phyloP scores from a whole-genome alignment of 2,888 invertebrate genomes.

The Callinectes sapidus region DNA sequence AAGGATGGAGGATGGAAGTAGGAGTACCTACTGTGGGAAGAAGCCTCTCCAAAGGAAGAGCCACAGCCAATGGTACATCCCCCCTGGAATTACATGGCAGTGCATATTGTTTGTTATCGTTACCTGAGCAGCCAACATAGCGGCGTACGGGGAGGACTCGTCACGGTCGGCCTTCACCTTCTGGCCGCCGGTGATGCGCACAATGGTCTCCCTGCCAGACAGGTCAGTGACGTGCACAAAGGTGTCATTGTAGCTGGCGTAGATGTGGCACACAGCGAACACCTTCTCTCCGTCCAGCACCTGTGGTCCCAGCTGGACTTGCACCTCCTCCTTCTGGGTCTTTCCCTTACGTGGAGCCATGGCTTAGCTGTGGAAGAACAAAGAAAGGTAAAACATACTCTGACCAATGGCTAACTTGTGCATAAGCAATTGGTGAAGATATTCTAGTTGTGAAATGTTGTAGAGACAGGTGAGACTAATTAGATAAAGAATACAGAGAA shows the following conservation, averaged over 20 bases:
- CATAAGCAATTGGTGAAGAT: too few species aligned
- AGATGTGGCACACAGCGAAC: conserved; percentile 99
- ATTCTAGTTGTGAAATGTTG: too few species aligned
- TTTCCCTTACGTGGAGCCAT: conserved; percentile 99
- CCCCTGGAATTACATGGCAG: too few species aligned
- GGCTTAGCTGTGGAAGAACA: conserved; percentile 47
- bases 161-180: conserved; percentile 99
- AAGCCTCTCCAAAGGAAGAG: too few species aligned
- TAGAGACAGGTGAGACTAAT: too few species aligned
- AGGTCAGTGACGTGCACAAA: conserved; percentile 99
- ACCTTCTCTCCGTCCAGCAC: conserved; percentile 98
- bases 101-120: too few species aligned
- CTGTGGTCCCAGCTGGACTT: conserved; percentile 96
- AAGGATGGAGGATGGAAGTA: not conserved
- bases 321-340: conserved; percentile 92
- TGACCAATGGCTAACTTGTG: not conserved
- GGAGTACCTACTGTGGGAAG: too few species aligned
- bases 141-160: conserved; percentile 99
- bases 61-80: too few species aligned
- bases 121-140: conserved; percentile 99
- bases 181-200: conserved; percentile 98
- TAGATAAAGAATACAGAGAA: too few species aligned
- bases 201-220: conserved; percentile 95
- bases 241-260: conserved; percentile 99
- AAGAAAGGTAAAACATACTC: not conserved